Percentiles rank a stretch among this genome's conserved stretches.
Evolutionary conservation across 2,113 vertebrate species (phyloP).

Genomic region (Hippocampus zosterae): DNA sequence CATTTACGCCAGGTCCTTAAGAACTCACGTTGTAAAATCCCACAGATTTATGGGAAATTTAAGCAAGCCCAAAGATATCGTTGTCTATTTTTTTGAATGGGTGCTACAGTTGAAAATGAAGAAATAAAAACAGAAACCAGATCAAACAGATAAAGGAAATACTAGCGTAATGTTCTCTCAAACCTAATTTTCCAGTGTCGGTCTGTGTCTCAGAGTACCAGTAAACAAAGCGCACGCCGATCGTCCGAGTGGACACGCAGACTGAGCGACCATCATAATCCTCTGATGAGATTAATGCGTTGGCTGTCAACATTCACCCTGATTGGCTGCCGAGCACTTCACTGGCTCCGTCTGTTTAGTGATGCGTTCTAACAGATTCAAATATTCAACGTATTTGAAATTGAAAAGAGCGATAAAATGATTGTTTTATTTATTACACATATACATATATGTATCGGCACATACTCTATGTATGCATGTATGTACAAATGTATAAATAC

Average conservation of each 20-base stretch:
- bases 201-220: background rate
- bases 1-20: too few species aligned
- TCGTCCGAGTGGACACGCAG: constrained; percentile 15
- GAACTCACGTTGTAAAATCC: too few species aligned
- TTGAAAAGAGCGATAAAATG: too few species aligned
- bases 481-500: too few species aligned
- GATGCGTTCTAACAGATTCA: background rate
- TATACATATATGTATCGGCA: too few species aligned
- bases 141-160: background rate
- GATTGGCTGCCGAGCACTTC: constrained; percentile 42
- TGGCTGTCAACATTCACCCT: constrained; percentile 50
- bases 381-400: background rate
- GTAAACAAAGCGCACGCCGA: background rate
- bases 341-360: constrained; percentile 14
- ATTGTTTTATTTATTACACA: too few species aligned
- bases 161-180: background rate
- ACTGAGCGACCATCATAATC: constrained; percentile 48
- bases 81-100: background rate
- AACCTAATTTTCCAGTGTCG: background rate
- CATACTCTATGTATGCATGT: too few species aligned
- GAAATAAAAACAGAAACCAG: background rate
- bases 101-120: background rate
- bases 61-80: too few species aligned
- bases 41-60: too few species aligned
- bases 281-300: constrained; percentile 58